These are phyloP conservation scores for Tetramorium simillimum DNA, from an alignment of 1,140 invertebrate species.

Conservation along the genomic window DNA sequence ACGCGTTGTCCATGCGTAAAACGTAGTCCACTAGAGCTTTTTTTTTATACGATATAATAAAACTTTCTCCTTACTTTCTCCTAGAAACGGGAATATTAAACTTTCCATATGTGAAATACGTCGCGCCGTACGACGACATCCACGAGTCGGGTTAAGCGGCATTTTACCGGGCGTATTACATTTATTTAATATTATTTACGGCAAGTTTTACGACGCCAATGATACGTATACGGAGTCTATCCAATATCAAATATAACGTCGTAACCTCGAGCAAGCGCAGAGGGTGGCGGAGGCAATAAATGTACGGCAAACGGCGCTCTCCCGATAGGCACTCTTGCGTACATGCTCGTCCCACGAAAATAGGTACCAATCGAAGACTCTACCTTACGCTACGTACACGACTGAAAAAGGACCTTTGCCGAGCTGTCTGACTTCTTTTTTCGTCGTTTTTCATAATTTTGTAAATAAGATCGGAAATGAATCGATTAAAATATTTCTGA, in stretches of 20 bases:
- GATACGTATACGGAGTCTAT: conserved; percentile 84
- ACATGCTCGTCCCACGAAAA: conserved; percentile 75
- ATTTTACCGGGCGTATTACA: conserved; percentile 82
- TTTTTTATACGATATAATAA: conserved; percentile 51
- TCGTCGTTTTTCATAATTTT: background rate
- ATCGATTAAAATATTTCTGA: conserved; percentile 8
- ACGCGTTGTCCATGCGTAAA: conserved; percentile 20
- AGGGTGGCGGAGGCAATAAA: conserved; percentile 83
- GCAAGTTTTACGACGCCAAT: conserved; percentile 83
- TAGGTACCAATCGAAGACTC: conserved; percentile 75
- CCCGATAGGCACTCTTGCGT: conserved; percentile 80
- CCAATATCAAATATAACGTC: conserved; percentile 86
- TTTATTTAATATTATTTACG: conserved; percentile 86
- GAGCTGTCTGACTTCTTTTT: conserved; percentile 11
- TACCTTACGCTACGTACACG: conserved; percentile 24
- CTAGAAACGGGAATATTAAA: conserved; percentile 59
- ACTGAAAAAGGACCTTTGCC: conserved; percentile 33
- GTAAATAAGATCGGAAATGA: background rate
- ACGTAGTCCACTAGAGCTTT: background rate
- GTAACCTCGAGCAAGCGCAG: conserved; percentile 79
- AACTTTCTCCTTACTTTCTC: conserved; percentile 46
- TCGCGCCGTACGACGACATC: conserved; percentile 41
- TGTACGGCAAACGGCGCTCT: conserved; percentile 83
- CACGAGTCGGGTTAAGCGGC: conserved; percentile 75
- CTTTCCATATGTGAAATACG: conserved; percentile 38